Evolutionary conservation across 2,888 invertebrate genomes (phyloP), one percentile per base, ranked within the genome.

Genomic region (Halictus ligatus): DNA sequence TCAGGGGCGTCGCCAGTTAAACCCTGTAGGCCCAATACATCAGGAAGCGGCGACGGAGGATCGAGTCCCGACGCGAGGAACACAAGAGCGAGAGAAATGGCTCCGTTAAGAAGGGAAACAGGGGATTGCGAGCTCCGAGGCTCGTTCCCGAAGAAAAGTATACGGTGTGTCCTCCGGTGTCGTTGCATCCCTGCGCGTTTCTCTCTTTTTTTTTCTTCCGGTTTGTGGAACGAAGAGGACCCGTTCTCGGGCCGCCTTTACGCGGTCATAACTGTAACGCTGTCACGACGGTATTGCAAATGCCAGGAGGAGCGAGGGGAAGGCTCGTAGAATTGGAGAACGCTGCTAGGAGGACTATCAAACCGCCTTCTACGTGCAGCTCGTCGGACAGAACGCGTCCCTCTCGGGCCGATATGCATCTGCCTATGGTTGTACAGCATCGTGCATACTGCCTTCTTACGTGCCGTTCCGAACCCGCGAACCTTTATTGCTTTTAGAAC

Each of bases 191-290:
- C 67, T 25, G 35, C 29, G 46, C 67, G 4, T 67, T 48, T 82
- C 8, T 64, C 15, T 6, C 6, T 13, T 78, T 46, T 81, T 69
- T 75, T 81, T 43, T 35, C 3, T 35, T 35, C 74, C 1, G n/a
- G 67, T 29, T 2, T 10, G 35, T 2, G 7, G 64, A 13, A 29
- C 67, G 60, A 73, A 48, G 69, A 74, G 46, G 54, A 81, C 75
- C 74, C 75, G 50, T 92, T 89, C 85, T 81, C 73, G 54, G 74
- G 50, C 50, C 77, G 90, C 89, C 89, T 92, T 92, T 90, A 91
- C 87, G 89, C 81, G 86, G 83, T 75, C 84, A 75, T 91, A 90
- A 91, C 87, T 86, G 85, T 88, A 88, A 90, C 85, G 48, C 50
- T 78, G 79, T 78, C 74, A 80, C 75, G 79, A 75, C 46, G 80